Percentiles rank a stretch among this genome's conserved stretches.
phyloP scores from a whole-genome alignment of 2,888 invertebrate species.

The Tenthredo livida region DNA sequence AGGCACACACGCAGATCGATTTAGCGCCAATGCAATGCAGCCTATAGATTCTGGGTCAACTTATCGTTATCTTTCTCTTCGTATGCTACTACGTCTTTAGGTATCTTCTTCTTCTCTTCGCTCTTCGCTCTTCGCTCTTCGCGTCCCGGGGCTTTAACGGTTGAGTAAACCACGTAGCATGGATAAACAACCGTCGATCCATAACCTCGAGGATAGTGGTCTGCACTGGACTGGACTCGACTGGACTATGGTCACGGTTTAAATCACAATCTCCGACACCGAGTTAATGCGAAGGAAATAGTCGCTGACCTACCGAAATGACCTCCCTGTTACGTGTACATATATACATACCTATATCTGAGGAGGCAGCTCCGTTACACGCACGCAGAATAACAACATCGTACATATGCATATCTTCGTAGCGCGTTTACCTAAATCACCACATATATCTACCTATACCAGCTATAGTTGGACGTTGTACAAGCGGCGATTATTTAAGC shows the following conservation, averaged over 20 bases:
- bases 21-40: not conserved
- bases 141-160: constrained; percentile 6
- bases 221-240: not conserved
- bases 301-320: constrained; percentile 43
- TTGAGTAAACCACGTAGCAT: constrained; percentile 29
- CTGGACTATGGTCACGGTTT: constrained; percentile 1
- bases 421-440: not conserved
- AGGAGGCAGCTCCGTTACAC: not conserved
- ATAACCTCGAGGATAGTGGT: constrained; percentile 25
- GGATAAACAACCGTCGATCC: constrained; percentile 36
- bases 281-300: not conserved
- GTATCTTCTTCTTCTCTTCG: not conserved
- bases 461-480: not conserved
- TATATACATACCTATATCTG: not conserved
- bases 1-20: not conserved
- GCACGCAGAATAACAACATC: not conserved
- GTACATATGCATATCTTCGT: not conserved
- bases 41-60: constrained; percentile 30
- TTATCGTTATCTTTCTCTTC: not conserved
- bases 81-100: too few relatives aligned
- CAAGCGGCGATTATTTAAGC: constrained; percentile 7
- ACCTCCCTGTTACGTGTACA: constrained; percentile 26
- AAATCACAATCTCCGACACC: constrained; percentile 28
- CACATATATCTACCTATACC: not conserved
- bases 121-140: not conserved